Conservation (phyloP, 2,888 invertebrate species). For the Lasioglossum villosulum region DNA sequence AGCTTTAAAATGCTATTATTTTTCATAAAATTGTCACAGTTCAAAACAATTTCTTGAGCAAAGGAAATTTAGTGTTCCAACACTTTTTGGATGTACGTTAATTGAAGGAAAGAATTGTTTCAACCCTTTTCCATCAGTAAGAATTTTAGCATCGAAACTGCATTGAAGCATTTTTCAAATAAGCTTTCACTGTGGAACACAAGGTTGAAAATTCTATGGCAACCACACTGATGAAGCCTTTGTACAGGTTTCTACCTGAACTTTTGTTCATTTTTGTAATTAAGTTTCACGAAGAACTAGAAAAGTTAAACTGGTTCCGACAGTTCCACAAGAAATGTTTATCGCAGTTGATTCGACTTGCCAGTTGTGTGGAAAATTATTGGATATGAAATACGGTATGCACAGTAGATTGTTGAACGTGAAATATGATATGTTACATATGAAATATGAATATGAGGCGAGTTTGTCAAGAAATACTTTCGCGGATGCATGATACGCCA, state of each 20-base stretch:
- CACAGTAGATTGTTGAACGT: neutral
- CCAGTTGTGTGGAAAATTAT: neutral
- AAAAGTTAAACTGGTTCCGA: neutral
- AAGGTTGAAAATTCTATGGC: neutral
- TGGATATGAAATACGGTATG: neutral
- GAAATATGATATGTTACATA: conserved; percentile 2
- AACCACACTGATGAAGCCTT: neutral
- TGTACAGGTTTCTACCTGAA: too few relatives aligned
- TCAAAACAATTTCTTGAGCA: too few relatives aligned
- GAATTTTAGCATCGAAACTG: neutral
- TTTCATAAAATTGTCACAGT: too few relatives aligned
- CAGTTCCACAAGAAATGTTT: neutral
- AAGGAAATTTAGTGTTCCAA: too few relatives aligned
- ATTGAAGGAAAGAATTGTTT: neutral
- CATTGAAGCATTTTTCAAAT: neutral
- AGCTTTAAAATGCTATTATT: too few relatives aligned
- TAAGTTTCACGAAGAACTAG: neutral
- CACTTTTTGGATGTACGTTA: too few relatives aligned
- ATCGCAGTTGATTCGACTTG: neutral
- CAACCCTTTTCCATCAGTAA: neutral
- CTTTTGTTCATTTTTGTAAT: neutral
- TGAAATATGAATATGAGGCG: neutral
- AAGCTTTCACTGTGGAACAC: neutral
- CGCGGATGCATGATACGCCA: neutral
- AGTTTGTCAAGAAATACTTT: neutral